These are phyloP conservation scores for Spinus olivaceus DNA, from an alignment of 2,797 vertebrate genomes.

Conservation along the genomic window DNA sequence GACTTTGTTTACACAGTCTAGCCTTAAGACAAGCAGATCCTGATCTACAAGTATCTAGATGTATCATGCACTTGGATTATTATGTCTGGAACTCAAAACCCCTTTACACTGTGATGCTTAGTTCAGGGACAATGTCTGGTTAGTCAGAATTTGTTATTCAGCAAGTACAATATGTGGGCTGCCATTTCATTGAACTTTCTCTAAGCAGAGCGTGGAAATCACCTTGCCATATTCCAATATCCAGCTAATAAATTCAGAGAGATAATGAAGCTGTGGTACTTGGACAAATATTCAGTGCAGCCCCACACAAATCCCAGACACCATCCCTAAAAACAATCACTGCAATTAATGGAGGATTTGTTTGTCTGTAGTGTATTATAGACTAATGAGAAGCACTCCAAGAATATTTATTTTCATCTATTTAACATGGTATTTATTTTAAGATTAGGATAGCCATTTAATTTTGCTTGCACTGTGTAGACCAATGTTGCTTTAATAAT, in stretches of 20 bases:
- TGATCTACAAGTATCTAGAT: slow-evolving; percentile 1
- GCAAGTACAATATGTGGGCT: background rate
- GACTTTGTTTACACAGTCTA: background rate
- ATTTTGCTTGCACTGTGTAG: background rate
- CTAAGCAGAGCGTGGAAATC: background rate
- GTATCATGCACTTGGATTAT: slow-evolving; percentile 61
- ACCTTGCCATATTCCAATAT: background rate
- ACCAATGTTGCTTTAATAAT: background rate
- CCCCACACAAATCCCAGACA: background rate
- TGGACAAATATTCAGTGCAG: background rate
- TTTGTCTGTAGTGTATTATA: background rate
- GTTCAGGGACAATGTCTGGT: slow-evolving; percentile 66
- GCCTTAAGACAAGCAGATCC: slow-evolving; percentile 38
- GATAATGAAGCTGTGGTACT: background rate
- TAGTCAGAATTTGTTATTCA: background rate
- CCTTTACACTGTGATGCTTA: slow-evolving; percentile 36
- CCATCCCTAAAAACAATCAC: background rate
- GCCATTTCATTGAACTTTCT: background rate
- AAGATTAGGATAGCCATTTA: background rate
- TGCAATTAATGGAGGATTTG: background rate
- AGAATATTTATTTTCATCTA: background rate
- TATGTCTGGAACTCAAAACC: slow-evolving; percentile 73
- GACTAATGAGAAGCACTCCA: background rate
- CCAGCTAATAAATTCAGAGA: background rate
- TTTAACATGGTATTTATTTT: background rate